Conservation (phyloP, 1,140 invertebrate species). For the Papilio polytes region DNA sequence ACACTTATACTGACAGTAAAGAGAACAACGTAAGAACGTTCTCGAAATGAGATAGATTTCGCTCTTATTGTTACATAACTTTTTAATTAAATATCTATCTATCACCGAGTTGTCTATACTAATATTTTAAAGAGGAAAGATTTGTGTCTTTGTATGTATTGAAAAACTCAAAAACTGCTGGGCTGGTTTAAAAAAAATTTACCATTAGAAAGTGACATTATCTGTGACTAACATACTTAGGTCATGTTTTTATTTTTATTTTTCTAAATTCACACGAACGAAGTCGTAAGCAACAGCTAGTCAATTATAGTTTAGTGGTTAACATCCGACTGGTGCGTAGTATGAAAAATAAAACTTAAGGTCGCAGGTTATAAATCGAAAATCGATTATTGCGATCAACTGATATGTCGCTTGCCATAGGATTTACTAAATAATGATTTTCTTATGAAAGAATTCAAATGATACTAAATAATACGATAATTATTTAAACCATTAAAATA, state of each 20-base stretch:
- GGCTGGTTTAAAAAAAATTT: too few species aligned
- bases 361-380: neutral
- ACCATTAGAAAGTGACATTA: too few species aligned
- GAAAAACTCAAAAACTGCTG: too few species aligned
- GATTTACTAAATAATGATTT: neutral
- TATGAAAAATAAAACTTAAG: neutral
- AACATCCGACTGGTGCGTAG: neutral
- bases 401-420: neutral
- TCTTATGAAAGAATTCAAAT: neutral
- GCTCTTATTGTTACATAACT: neutral
- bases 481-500: neutral
- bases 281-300: too few species aligned
- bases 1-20: neutral
- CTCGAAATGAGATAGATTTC: conserved; percentile 20
- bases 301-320: neutral
- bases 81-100: neutral
- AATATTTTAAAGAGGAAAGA: too few species aligned
- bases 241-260: too few species aligned
- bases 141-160: too few species aligned
- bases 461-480: neutral
- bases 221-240: too few species aligned
- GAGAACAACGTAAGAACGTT: conserved; percentile 24
- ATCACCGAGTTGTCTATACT: too few species aligned
- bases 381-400: neutral
- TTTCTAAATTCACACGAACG: too few species aligned